Evolutionary conservation across 2,797 vertebrate species (phyloP).

Genomic region (Danio aesculapii): DNA sequence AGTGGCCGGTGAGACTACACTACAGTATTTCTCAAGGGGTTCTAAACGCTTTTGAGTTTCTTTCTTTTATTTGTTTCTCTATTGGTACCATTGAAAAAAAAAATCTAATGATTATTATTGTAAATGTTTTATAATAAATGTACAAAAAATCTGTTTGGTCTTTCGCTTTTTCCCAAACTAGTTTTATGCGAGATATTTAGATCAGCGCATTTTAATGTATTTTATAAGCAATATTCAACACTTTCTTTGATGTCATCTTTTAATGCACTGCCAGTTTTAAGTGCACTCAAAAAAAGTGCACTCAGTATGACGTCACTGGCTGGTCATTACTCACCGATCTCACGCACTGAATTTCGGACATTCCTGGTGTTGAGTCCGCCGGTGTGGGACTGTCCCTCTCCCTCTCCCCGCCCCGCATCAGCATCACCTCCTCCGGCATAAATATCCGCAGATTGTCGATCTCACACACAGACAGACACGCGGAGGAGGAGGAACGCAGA

Average conservation of each 20-base stretch:
- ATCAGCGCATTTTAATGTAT: background rate
- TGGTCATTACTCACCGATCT: background rate
- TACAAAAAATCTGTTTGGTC: no score
- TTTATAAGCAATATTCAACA: background rate
- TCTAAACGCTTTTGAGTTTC: no score
- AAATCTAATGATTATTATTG: no score
- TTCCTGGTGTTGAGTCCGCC: background rate
- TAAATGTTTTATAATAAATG: no score
- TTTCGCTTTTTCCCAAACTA: background rate
- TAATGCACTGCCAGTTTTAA: background rate
- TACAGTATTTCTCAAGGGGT: no score
- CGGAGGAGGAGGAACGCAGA: background rate
- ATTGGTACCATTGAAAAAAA: no score
- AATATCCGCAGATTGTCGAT: background rate
- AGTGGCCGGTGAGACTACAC: no score
- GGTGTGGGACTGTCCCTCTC: background rate
- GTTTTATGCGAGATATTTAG: background rate
- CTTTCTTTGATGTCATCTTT: background rate
- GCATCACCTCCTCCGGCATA: background rate
- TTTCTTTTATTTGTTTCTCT: no score
- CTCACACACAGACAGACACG: background rate
- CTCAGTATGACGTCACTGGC: background rate
- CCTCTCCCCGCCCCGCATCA: conserved; percentile 6
- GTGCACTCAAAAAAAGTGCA: background rate
- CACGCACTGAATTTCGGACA: no score